phyloP scores from a whole-genome alignment of 2,888 invertebrate genomes.

The Gryllus longicercus region DNA sequence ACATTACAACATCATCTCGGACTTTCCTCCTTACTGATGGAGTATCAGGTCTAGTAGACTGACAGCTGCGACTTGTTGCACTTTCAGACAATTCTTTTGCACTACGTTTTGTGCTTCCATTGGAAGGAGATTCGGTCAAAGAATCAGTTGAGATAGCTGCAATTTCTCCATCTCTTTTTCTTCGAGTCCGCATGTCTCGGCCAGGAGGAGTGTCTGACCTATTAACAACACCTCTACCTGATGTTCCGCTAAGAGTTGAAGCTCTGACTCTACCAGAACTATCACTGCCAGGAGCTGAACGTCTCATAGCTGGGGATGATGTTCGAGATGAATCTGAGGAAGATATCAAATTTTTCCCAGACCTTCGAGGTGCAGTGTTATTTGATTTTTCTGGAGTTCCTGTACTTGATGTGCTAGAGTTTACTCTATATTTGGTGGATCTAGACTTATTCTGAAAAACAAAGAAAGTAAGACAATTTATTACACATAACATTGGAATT shows the following conservation, averaged over 20 bases:
- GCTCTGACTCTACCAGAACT: slow-evolving; percentile 25
- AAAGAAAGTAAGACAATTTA: slow-evolving; percentile 3
- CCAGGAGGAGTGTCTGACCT: slow-evolving; percentile 30
- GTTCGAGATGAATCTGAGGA: slow-evolving; percentile 67
- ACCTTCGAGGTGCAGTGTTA: slow-evolving; percentile 23
- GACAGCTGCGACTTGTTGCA: slow-evolving; percentile 43
- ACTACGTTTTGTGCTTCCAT: slow-evolving; percentile 24
- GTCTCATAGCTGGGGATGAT: slow-evolving; percentile 61
- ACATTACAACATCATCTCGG: slow-evolving; percentile 41
- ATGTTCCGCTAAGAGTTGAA: slow-evolving; percentile 20
- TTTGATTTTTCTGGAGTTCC: slow-evolving; percentile 36
- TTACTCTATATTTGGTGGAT: slow-evolving; percentile 34
- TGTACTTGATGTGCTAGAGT: slow-evolving; percentile 30
- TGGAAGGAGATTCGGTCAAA: slow-evolving; percentile 29
- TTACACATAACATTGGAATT: background rate
- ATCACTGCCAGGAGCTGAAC: slow-evolving; percentile 41
- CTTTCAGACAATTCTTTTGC: slow-evolving; percentile 24
- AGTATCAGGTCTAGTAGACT: slow-evolving; percentile 47
- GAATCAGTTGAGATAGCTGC: slow-evolving; percentile 34
- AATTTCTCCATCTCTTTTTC: slow-evolving; percentile 27
- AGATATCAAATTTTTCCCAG: slow-evolving; percentile 50
- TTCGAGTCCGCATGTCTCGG: slow-evolving; percentile 23
- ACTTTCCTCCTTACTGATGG: slow-evolving; percentile 43
- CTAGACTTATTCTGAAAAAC: slow-evolving; percentile 31
- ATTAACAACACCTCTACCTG: slow-evolving; percentile 12